phyloP scores from a whole-genome alignment of 2,888 invertebrate species.

The Neoitamus cyanurus region DNA sequence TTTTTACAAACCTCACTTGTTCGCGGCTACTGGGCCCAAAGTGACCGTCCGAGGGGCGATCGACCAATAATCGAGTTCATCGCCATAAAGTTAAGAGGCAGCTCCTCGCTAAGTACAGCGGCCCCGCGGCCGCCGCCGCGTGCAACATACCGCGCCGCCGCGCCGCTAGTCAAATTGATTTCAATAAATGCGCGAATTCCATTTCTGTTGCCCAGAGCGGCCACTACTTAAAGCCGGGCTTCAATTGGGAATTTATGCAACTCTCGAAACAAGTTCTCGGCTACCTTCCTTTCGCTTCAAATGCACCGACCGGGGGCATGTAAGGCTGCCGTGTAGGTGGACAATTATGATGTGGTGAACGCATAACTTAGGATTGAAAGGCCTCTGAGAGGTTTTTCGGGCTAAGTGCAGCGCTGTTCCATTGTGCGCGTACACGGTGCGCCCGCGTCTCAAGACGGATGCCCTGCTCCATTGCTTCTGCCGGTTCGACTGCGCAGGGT shows the following conservation, averaged over 20 bases:
- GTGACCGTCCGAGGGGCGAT: neutral
- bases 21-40: neutral
- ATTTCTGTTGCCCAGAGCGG: conserved; percentile 18
- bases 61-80: neutral
- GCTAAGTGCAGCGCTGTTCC: neutral
- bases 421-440: neutral
- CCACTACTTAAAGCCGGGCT: conserved; percentile 15
- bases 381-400: neutral
- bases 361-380: conserved; percentile 27
- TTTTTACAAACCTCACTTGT: neutral
- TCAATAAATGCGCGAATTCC: conserved; percentile 39
- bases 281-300: conserved; percentile 10
- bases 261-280: conserved; percentile 19
- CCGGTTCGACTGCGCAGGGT: neutral
- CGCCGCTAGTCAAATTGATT: conserved; percentile 22
- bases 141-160: neutral
- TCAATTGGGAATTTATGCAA: conserved; percentile 36
- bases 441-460: neutral
- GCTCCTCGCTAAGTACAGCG: neutral
- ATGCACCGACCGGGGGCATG: conserved; percentile 26
- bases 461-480: neutral
- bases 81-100: neutral
- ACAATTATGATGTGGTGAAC: conserved; percentile 34
- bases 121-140: neutral
- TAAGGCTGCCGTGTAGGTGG: conserved; percentile 6